Conservation (phyloP, 1,140 invertebrate species). For the Neomicropteryx cornuta region DNA sequence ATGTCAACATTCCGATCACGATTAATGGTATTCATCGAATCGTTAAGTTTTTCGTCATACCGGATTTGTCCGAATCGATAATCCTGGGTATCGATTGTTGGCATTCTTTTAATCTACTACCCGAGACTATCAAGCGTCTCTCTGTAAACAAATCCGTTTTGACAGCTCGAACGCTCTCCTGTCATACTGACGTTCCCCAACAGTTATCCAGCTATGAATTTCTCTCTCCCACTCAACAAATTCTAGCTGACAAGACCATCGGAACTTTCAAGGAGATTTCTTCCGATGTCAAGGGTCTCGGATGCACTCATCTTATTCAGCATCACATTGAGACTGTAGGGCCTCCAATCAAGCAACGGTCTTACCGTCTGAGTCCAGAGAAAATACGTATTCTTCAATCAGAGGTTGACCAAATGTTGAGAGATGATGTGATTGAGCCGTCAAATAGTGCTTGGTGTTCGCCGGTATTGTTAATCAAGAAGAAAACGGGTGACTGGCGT, state of each 20-base stretch:
- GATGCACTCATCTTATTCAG: conserved; percentile 11
- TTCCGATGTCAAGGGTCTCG: conserved; percentile 10
- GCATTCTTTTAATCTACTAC: too few species aligned
- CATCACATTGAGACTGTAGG: conserved; percentile 16
- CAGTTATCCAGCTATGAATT: too few species aligned
- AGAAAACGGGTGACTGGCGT: conserved; percentile 16
- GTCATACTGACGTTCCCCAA: too few species aligned
- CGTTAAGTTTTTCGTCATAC: too few species aligned
- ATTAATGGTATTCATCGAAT: too few species aligned
- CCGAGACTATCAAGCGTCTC: too few species aligned
- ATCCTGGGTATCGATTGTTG: too few species aligned
- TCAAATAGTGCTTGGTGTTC: conserved; percentile 19
- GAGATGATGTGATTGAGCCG: conserved; percentile 10
- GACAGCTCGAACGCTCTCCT: too few species aligned
- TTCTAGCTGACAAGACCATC: conserved; percentile 9
- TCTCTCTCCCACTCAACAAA: too few species aligned
- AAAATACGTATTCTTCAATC: conserved; percentile 10
- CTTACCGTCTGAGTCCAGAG: conserved; percentile 13
- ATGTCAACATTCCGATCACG: too few species aligned
- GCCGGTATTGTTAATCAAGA: conserved; percentile 16
- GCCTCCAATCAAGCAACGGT: conserved; percentile 13
- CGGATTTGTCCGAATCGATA: too few species aligned
- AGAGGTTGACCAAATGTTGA: conserved; percentile 14
- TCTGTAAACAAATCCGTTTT: too few species aligned
- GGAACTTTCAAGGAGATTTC: conserved; percentile 13